Percentiles rank a stretch among this genome's conserved stretches.
Evolutionary conservation across 2,113 vertebrate genomes (phyloP).

Genomic region (Anseranas semipalmata): DNA sequence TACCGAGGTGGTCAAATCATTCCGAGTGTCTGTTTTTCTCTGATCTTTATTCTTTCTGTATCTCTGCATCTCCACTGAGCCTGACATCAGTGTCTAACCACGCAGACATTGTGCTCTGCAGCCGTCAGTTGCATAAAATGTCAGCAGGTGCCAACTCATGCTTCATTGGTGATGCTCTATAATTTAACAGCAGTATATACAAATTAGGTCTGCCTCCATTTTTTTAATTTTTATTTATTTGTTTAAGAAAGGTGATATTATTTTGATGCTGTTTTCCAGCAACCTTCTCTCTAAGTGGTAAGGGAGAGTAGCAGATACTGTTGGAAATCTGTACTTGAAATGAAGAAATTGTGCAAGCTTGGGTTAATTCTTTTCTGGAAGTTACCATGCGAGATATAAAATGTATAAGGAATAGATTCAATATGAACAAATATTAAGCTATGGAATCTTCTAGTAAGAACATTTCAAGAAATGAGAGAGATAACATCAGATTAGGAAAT

Average conservation of each 20-base stretch:
- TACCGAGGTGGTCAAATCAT: not conserved
- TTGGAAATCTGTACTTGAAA: not conserved
- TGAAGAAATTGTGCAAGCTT: not conserved
- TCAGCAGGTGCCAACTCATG: slow-evolving; percentile 27
- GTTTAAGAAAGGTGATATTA: not conserved
- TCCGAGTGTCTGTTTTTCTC: not conserved
- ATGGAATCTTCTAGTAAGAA: not conserved
- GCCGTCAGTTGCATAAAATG: not conserved
- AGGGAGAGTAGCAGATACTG: not conserved
- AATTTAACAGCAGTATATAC: slow-evolving; percentile 5
- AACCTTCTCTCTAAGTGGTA: not conserved
- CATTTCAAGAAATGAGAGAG: not conserved
- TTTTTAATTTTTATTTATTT: not conserved
- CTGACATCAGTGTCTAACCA: not conserved
- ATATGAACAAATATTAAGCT: not conserved
- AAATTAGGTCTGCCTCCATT: not conserved
- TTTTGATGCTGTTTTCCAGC: not conserved
- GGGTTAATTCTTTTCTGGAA: not conserved
- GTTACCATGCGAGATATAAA: not conserved
- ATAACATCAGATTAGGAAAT: not conserved
- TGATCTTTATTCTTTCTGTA: not conserved
- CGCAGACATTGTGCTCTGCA: not conserved
- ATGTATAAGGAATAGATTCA: not conserved
- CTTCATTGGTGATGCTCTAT: not conserved
- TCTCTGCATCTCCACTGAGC: not conserved